Evolutionary conservation across 2,888 invertebrate species (phyloP).

Genomic region (Zhengitettix transpicula): DNA sequence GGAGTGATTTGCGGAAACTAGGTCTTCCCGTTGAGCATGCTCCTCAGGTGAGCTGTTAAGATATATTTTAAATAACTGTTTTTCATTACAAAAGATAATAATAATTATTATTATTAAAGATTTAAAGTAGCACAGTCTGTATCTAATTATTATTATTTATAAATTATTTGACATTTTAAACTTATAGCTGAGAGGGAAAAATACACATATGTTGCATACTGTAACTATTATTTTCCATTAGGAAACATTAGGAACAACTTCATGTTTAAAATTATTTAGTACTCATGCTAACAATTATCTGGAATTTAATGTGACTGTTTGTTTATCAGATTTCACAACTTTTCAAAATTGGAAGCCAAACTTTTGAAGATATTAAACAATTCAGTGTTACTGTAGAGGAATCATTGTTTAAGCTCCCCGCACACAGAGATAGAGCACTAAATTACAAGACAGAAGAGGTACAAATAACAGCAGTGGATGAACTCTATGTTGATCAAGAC

Average conservation of each 20-base stretch:
- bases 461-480: constrained; percentile 84
- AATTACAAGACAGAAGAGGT: constrained; percentile 94
- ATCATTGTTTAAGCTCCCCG: constrained; percentile 68
- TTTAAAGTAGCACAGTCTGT: too few species aligned
- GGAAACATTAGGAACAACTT: too few species aligned
- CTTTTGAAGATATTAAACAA: constrained; percentile 76
- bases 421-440: constrained; percentile 74
- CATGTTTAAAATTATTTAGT: too few species aligned
- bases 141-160: too few species aligned
- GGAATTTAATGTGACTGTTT: neutral
- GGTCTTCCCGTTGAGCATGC: constrained; percentile 95
- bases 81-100: too few species aligned
- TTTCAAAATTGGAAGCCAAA: constrained; percentile 85
- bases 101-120: too few species aligned
- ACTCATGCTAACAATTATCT: too few species aligned
- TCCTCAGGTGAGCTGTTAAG: constrained; percentile 49
- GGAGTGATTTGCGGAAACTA: constrained; percentile 79
- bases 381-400: constrained; percentile 88
- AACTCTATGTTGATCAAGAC: constrained; percentile 77
- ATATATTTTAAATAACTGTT: too few species aligned
- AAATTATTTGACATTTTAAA: too few species aligned
- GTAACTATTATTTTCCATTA: too few species aligned
- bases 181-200: too few species aligned
- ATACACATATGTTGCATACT: too few species aligned
- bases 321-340: constrained; percentile 65